Base-by-base conservation (phyloP, 2,113 vertebrate genomes). In the Hippocampus barbouri region DNA sequence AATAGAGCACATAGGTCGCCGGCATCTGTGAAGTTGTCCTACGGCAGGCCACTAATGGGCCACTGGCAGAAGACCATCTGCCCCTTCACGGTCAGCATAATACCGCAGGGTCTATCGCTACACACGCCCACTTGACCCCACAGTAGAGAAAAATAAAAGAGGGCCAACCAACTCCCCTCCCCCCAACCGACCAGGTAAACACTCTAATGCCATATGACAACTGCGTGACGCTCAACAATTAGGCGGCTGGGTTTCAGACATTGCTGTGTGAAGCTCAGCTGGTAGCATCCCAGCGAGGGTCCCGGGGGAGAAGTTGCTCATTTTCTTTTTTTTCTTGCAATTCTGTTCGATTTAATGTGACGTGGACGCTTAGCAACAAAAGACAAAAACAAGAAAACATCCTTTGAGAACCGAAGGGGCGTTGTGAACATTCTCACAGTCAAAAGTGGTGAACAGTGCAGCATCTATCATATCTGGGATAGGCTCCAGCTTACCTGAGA, bases 81-180 rank as follows among this genome's bases (percentile, higher is more conserved):
- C 77, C 62, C 75, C 73, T 61, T 66, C 81, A 69, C 34, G 40
- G 53, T 73, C 38, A 2, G 72, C 75, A 76, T 71, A 74, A 79
- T 79, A 72, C 74, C 41, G 53, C 71, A 56, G 40, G 34, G 64
- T 69, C 81, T 73, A 51, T 74, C 75, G 79, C 72, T 71, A 68
- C 74, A 77, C 40, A 87, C 86, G 83, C 82, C 88, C 88, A 90
- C 90, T 91, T 91, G 89, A 92, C 90, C 90, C 85, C 60, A 38
- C 69, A 77, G 88, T 73, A 72, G 68, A 43, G 73, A 68, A 21
- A 68, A 45, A 92, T 89, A 91, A 92, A 88, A 78, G 59, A 61
- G 51, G 82, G 86, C 85, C 88, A 80, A 85, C 78, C 43, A 45
- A 10, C 10, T 14, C 43, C 4, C 12, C 43, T 70, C 83, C 49